A percentile compares a stretch with the other conserved stretches of the same genome.
Conservation (phyloP, 2,797 vertebrate genomes). For the Xenopus petersii region DNA sequence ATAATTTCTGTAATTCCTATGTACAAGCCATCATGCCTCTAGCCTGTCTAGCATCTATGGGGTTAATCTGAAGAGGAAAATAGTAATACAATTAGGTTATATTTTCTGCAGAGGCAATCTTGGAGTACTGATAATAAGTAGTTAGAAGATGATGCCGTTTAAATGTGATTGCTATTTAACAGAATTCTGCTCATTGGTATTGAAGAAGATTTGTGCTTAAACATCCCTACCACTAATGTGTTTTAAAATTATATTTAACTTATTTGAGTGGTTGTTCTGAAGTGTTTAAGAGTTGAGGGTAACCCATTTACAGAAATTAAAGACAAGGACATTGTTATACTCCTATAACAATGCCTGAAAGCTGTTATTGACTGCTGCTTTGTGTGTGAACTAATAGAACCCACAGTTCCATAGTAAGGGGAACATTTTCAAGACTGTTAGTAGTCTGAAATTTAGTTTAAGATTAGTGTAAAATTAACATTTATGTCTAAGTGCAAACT, state of each 20-base stretch:
- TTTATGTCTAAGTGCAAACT: too few species aligned
- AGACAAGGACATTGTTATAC: background rate
- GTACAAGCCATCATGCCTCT: background rate
- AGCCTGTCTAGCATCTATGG: background rate
- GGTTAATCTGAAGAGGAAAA: constrained; percentile 16
- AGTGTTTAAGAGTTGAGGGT: background rate
- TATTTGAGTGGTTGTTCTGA: background rate
- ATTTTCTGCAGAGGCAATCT: constrained; percentile 1
- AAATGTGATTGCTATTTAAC: constrained; percentile 37
- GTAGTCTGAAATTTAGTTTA: too few species aligned
- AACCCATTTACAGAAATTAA: background rate
- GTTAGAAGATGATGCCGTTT: constrained; percentile 12
- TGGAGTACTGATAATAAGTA: constrained; percentile 26
- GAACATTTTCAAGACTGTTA: too few species aligned
- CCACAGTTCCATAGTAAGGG: too few species aligned
- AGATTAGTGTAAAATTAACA: too few species aligned
- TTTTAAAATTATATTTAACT: constrained; percentile 27
- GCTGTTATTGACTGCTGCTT: too few species aligned
- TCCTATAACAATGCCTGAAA: background rate
- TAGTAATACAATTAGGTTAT: constrained; percentile 6
- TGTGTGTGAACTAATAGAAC: too few species aligned
- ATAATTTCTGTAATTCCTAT: background rate
- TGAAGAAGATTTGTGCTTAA: constrained; percentile 10
- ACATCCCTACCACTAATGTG: constrained; percentile 7
- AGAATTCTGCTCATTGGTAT: constrained; percentile 11